phyloP scores from a whole-genome alignment of 2,113 vertebrate species.

The Etia nguti region DNA sequence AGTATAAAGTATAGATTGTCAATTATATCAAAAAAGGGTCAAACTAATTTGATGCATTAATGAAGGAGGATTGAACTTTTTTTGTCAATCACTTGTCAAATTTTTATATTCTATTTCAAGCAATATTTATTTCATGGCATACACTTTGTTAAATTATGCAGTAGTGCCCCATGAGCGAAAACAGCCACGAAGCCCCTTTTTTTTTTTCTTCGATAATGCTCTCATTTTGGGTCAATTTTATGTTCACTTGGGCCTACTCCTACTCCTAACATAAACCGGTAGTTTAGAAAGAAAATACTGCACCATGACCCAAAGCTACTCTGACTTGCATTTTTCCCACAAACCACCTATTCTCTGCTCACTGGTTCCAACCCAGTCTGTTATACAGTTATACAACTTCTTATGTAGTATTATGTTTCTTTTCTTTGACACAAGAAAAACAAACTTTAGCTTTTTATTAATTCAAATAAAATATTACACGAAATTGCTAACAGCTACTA shows the following conservation, averaged over 20 bases:
- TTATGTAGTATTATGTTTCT: not conserved
- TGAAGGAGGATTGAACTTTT: not conserved
- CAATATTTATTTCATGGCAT: not conserved
- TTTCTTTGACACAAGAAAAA: not conserved
- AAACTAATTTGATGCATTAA: not conserved
- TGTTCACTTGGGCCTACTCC: not conserved
- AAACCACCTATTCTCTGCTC: not conserved
- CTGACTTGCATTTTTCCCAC: not conserved
- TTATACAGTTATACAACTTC: not conserved
- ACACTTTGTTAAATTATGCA: not conserved
- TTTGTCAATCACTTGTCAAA: not conserved
- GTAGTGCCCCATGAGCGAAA: not conserved
- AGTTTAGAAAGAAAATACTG: not conserved
- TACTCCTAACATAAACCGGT: not conserved
- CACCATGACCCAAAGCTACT: not conserved
- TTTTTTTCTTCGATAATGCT: not conserved
- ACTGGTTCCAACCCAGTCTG: not conserved
- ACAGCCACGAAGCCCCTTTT: not conserved
- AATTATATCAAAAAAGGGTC: not conserved
- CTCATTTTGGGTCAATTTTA: not conserved
- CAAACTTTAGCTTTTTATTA: not conserved
- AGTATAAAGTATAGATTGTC: not conserved
- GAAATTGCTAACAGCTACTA: not conserved
- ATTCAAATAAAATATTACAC: not conserved
- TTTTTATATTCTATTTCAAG: not conserved